Evolutionary conservation across 1,140 invertebrate species (phyloP).

Genomic region (Lordiphosa mommai): DNA sequence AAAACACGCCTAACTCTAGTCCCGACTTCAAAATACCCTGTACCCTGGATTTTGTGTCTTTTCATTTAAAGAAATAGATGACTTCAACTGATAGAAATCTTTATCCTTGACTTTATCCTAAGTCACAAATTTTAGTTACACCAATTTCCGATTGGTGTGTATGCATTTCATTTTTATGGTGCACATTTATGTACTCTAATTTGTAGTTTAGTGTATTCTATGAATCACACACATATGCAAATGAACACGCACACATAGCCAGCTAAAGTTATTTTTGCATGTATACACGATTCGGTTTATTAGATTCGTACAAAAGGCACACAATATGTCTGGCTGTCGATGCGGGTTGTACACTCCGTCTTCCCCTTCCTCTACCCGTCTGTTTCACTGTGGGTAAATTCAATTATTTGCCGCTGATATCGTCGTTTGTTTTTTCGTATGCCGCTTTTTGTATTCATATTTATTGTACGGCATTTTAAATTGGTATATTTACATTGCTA

Average conservation of each 20-base stretch:
- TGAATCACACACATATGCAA: slow-evolving; percentile 33
- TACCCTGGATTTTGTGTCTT: neutral
- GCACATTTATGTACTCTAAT: neutral
- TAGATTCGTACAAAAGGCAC: slow-evolving; percentile 68
- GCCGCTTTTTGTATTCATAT: slow-evolving; percentile 67
- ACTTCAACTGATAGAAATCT: neutral
- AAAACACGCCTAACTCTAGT: too few species aligned
- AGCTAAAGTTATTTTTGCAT: slow-evolving; percentile 64
- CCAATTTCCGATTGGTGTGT: too few species aligned
- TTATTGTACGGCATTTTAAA: slow-evolving; percentile 75
- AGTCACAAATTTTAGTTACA: too few species aligned
- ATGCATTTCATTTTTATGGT: neutral
- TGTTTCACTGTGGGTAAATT: slow-evolving; percentile 60
- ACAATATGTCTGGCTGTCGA: slow-evolving; percentile 31
- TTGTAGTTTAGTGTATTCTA: slow-evolving; percentile 28
- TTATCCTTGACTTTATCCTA: too few species aligned
- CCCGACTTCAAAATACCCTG: too few species aligned
- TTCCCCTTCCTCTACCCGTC: neutral
- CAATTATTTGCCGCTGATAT: slow-evolving; percentile 75
- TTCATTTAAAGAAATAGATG: neutral
- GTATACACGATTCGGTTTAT: slow-evolving; percentile 70
- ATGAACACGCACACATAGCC: slow-evolving; percentile 21
- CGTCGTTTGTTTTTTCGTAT: slow-evolving; percentile 68
- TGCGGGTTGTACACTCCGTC: slow-evolving; percentile 34
- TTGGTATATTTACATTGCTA: slow-evolving; percentile 77